Conservation (phyloP, 2,797 vertebrate genomes). For the Paguma larvata region DNA sequence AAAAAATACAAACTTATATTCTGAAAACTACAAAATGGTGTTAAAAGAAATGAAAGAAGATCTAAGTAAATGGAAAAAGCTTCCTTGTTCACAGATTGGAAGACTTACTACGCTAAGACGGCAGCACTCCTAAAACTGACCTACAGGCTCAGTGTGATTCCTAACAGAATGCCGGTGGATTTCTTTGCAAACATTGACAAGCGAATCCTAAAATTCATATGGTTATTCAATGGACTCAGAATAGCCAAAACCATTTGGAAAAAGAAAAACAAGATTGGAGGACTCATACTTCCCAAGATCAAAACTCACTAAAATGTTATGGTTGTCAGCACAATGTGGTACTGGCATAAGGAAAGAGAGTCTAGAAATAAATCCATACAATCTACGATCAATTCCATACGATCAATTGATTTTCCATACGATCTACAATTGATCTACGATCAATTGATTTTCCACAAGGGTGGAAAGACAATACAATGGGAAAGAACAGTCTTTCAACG, state of each 20-base stretch:
- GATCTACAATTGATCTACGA: background rate
- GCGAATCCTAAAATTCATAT: background rate
- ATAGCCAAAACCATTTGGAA: constrained; percentile 19
- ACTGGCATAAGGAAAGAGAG: background rate
- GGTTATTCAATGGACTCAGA: constrained; percentile 39
- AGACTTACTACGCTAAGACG: background rate
- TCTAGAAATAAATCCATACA: constrained; percentile 28
- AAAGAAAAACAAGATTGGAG: constrained; percentile 26
- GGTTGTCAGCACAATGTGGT: background rate
- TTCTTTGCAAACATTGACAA: constrained; percentile 48
- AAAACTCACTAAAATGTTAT: constrained; percentile 14
- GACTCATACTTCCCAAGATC: background rate
- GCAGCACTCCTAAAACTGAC: background rate
- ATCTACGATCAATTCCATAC: background rate
- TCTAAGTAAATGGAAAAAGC: constrained; percentile 41
- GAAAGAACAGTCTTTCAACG: background rate
- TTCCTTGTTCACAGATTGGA: background rate
- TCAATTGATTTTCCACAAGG: background rate
- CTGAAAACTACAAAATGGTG: constrained; percentile 41
- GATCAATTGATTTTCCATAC: background rate
- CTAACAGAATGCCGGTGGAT: constrained; percentile 12
- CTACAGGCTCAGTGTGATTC: background rate
- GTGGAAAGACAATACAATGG: background rate
- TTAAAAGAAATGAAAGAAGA: constrained; percentile 40
- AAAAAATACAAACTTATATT: background rate